phyloP scores from a whole-genome alignment of 2,797 vertebrate genomes.

The Myioborus melanocephalus region DNA sequence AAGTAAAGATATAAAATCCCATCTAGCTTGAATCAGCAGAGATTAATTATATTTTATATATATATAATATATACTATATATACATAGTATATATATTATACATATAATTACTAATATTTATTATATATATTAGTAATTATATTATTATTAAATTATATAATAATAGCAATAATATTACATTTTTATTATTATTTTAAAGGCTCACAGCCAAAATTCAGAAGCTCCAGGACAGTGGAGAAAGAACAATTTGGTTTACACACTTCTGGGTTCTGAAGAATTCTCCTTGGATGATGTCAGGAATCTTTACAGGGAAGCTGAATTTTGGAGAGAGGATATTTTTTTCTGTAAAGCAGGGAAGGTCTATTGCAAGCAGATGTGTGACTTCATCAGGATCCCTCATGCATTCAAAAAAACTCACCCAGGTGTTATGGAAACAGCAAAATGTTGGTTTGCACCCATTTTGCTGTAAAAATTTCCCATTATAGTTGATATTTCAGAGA shows the following conservation, averaged over 20 bases:
- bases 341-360: background rate
- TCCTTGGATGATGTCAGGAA: background rate
- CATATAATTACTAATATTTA: no score
- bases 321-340: background rate
- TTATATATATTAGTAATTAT: no score
- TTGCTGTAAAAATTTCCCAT: background rate
- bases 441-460: background rate
- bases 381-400: background rate
- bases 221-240: background rate
- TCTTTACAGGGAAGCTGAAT: background rate
- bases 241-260: background rate
- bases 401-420: background rate
- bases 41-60: background rate
- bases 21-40: background rate
- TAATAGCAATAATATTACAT: no score
- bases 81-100: background rate
- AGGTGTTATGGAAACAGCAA: background rate
- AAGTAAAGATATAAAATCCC: background rate
- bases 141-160: no score
- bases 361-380: background rate
- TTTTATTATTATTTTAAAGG: background rate
- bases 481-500: background rate
- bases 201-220: background rate
- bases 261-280: background rate
- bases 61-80: no score